phyloP scores from a whole-genome alignment of 2,113 vertebrate genomes.

The Hemichromis elongatus region DNA sequence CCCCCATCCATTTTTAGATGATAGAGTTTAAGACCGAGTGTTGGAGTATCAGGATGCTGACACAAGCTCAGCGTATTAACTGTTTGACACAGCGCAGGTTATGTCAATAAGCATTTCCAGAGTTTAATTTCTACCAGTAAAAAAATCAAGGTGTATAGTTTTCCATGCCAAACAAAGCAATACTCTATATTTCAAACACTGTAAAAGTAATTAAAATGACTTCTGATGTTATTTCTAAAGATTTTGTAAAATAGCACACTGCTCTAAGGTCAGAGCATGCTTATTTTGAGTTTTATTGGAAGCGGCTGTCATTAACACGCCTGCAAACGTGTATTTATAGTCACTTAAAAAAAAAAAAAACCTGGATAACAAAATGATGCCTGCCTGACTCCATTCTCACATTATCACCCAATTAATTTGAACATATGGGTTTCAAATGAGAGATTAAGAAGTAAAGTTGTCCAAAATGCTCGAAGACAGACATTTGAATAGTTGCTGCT shows the following conservation, averaged over 20 bases:
- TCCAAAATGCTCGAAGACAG: slow-evolving; percentile 1
- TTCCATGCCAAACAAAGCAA: not conserved
- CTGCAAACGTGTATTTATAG: slow-evolving; percentile 18
- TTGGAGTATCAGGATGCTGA: slow-evolving; percentile 15
- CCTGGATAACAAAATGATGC: not conserved
- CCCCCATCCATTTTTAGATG: slow-evolving; percentile 20
- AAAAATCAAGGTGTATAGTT: not conserved
- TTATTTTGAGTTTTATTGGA: not conserved
- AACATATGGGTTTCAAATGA: not conserved
- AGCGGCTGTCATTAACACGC: slow-evolving; percentile 4
- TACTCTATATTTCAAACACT: not conserved
- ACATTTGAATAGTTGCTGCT: not conserved
- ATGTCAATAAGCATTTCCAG: not conserved
- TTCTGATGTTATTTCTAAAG: not conserved
- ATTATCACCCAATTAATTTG: not conserved
- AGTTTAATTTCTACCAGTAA: not conserved
- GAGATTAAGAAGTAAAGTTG: not conserved
- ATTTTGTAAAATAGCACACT: not conserved
- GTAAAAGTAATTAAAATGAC: not conserved
- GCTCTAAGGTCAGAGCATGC: not conserved
- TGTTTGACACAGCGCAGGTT: not conserved
- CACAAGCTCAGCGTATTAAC: slow-evolving; percentile 12
- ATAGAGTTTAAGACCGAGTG: not conserved
- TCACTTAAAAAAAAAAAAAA: not conserved
- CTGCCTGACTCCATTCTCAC: not conserved